Base-by-base conservation (phyloP, 2,113 vertebrate species). In the Elachura formosa region DNA sequence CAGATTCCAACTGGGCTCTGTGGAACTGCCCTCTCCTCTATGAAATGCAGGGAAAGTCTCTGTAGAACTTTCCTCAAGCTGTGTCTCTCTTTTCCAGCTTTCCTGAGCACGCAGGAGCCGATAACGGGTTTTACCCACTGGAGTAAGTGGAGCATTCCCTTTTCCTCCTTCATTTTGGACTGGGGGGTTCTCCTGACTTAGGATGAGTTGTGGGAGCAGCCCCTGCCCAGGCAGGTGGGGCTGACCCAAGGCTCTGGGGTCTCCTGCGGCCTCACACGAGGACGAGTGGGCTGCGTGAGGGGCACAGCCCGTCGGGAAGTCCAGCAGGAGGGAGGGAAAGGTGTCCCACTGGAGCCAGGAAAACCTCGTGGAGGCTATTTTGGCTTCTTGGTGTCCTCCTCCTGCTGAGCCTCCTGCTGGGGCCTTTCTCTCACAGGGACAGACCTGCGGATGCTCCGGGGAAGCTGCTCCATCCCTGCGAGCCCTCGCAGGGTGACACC, bases 1-100 rank as follows among this genome's bases (percentile, higher is more conserved):
- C 29, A 15, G 41, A 5, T 52, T 71, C 31, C 9, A 1, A 1
- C 25, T 31, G 45, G 33, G 59, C 45, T 62, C 6, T 29, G 48
- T 12, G 34, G 40, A 61, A 15, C 64, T 40, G 33, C 6, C 61
- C 34, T 64, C 12, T 49, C 21, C 45, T 43, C 31, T 7, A 1
- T 12, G 19, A 68, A 52, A 25, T 14, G 24, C 23, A 3, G 6
- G 13, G 25, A 38, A 72, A 80, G 16, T 23, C 46, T 5, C 29
- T 54, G 66, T 3, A 40, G 40, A 36, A 10, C 28, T 6, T 67
- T 18, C 40, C 38, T 22, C 68, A 43, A n/a, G n/a, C 0, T 66
- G 12, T 45, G 9, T 84, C 54, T 95, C 63, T 94, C 62, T 69
- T 89, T 96, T 93, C 48, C 91, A 97, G 96, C 16, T 76, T 62